Conservation (phyloP, 1,140 invertebrate species). For the Antheraea pernyi region DNA sequence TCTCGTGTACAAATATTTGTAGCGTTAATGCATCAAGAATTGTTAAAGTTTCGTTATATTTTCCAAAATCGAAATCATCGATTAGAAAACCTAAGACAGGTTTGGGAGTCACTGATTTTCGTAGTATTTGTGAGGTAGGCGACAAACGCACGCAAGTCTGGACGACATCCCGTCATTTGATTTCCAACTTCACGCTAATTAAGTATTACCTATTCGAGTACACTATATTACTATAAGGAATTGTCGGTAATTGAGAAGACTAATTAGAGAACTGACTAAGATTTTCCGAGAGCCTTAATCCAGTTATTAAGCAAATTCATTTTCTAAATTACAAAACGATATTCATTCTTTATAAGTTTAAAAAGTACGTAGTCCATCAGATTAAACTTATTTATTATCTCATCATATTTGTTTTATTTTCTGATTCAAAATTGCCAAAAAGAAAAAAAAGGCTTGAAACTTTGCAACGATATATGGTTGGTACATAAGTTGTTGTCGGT, state of each 20-base stretch:
- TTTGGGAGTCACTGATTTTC: not conserved
- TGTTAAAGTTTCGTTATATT: no score
- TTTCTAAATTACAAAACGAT: not conserved
- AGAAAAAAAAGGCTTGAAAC: no score
- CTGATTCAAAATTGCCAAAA: no score
- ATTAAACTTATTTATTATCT: no score
- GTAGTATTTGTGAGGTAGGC: constrained; percentile 2
- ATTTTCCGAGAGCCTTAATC: not conserved
- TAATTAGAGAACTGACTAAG: not conserved
- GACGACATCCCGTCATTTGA: constrained; percentile 21
- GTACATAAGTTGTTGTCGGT: no score
- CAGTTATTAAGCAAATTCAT: not conserved
- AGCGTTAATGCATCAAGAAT: no score
- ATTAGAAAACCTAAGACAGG: not conserved
- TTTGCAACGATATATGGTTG: no score
- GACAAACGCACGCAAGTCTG: constrained; percentile 18
- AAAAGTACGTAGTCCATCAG: no score
- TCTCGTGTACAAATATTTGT: no score
- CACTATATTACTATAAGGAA: constrained; percentile 22
- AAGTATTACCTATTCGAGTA: constrained; percentile 28
- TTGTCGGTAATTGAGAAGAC: constrained; percentile 21
- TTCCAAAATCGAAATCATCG: no score
- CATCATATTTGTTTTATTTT: no score
- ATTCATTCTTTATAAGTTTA: no score
- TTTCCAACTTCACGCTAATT: constrained; percentile 23